Percentiles rank a stretch among this genome's conserved stretches.
phyloP scores from a whole-genome alignment of 2,888 invertebrate species.

The Seira sanloemensis region DNA sequence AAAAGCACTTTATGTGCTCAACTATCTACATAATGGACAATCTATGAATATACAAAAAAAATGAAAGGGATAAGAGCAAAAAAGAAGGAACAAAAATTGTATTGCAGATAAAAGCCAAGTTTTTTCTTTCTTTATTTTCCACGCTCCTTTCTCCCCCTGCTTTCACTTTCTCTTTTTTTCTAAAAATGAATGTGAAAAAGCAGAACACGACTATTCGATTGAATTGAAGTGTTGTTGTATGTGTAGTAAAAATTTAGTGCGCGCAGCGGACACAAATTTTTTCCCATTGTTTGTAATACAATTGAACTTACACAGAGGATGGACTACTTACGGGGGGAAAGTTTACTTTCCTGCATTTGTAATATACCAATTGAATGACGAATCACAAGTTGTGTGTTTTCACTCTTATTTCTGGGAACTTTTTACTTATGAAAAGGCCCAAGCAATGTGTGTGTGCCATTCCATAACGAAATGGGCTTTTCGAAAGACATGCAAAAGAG shows the following conservation, averaged over 20 bases:
- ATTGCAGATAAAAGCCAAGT: constrained; percentile 41
- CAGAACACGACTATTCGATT: constrained; percentile 27
- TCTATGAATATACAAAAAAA: constrained; percentile 9
- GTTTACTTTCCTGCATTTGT: not conserved
- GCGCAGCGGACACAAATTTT: not conserved
- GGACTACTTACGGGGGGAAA: not conserved
- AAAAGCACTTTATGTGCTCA: constrained; percentile 6
- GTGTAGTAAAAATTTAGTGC: not conserved
- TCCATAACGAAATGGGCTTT: not conserved
- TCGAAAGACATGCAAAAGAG: not conserved
- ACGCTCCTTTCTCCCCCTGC: not conserved
- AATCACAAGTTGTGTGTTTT: not conserved
- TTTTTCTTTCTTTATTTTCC: constrained; percentile 1
- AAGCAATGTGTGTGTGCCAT: too few relatives aligned
- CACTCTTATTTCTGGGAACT: not conserved
- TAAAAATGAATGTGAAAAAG: constrained; percentile 19
- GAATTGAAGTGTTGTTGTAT: constrained; percentile 33
- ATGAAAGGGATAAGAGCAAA: constrained; percentile 19
- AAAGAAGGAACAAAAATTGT: constrained; percentile 6
- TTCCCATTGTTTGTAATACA: not conserved
- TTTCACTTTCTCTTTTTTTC: constrained; percentile 3
- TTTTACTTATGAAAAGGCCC: not conserved
- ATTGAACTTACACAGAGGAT: not conserved
- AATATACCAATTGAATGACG: not conserved
- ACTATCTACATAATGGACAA: constrained; percentile 8